These are phyloP conservation scores for Hemibagrus guttatus DNA, from an alignment of 2,797 vertebrate genomes.

Conservation along the genomic window DNA sequence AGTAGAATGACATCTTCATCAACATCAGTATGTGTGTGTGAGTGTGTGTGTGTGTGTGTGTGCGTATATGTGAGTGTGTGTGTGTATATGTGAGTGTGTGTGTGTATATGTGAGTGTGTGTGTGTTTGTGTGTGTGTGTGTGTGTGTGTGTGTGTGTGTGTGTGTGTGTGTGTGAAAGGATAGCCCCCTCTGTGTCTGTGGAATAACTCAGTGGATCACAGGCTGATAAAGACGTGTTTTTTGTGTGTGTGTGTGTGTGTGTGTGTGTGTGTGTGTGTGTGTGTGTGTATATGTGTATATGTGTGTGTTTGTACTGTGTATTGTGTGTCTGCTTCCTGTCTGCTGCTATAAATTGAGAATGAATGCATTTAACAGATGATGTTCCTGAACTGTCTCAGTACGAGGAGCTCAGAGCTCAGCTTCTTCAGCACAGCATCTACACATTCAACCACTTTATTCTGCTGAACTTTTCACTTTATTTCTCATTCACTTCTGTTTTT, in stretches of 20 bases:
- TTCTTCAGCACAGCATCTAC: no score
- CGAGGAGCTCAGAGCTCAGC: neutral
- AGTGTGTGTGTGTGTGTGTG: slow-evolving; percentile 10
- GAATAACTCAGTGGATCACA: neutral
- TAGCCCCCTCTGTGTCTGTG: slow-evolving; percentile 6
- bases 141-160: slow-evolving; percentile 5
- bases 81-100: neutral
- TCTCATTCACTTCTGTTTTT: neutral
- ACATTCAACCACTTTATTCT: no score
- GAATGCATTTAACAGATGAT: neutral
- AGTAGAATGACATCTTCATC: neutral
- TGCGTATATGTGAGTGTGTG: neutral
- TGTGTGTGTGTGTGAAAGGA: neutral
- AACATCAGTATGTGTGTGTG: slow-evolving; percentile 23
- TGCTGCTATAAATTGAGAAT: neutral
- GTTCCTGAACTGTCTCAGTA: neutral
- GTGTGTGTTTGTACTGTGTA: no score
- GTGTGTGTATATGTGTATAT: no score
- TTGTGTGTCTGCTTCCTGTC: neutral
- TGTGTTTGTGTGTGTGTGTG: no score
- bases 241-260: neutral
- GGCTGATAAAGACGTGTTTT: neutral
- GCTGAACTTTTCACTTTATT: neutral
- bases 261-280: neutral
- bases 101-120: neutral